Conservation (phyloP, 2,113 vertebrate genomes). For the Rana temporaria region DNA sequence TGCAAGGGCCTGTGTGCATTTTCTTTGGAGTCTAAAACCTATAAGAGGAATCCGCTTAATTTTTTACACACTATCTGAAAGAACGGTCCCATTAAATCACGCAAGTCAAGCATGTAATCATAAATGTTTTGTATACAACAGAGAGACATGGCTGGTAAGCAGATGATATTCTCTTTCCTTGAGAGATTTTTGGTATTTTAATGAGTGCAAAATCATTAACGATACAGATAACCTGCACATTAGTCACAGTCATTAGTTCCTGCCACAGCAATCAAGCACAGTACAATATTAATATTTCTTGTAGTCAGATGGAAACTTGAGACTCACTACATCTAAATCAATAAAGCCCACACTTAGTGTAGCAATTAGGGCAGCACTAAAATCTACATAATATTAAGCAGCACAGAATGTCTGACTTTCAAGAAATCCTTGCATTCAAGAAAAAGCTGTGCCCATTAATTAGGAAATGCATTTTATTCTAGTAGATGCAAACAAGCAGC, state of each 20-base stretch:
- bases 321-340: slow-evolving; percentile 41
- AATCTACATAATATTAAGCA: slow-evolving; percentile 6
- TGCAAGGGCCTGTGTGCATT: neutral
- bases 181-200: slow-evolving; percentile 27
- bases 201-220: slow-evolving; percentile 48
- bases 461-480: slow-evolving; percentile 5
- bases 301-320: slow-evolving; percentile 39
- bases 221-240: slow-evolving; percentile 50
- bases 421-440: neutral
- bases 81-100: slow-evolving; percentile 45
- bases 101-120: slow-evolving; percentile 48
- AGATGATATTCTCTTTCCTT: slow-evolving; percentile 48
- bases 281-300: slow-evolving; percentile 45
- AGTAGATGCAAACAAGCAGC: neutral
- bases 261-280: slow-evolving; percentile 53
- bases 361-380: slow-evolving; percentile 24
- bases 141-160: slow-evolving; percentile 41
- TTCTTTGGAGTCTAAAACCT: slow-evolving; percentile 7
- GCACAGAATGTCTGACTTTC: neutral
- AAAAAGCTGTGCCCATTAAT: neutral
- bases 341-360: slow-evolving; percentile 29
- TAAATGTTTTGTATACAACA: slow-evolving; percentile 45
- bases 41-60: slow-evolving; percentile 26
- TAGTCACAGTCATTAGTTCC: slow-evolving; percentile 48
- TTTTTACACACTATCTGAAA: slow-evolving; percentile 32